Percentiles rank a stretch among this genome's conserved stretches.
These are phyloP conservation scores for Euplexia lucipara DNA, from an alignment of 2,888 invertebrate genomes.

Conservation along the genomic window DNA sequence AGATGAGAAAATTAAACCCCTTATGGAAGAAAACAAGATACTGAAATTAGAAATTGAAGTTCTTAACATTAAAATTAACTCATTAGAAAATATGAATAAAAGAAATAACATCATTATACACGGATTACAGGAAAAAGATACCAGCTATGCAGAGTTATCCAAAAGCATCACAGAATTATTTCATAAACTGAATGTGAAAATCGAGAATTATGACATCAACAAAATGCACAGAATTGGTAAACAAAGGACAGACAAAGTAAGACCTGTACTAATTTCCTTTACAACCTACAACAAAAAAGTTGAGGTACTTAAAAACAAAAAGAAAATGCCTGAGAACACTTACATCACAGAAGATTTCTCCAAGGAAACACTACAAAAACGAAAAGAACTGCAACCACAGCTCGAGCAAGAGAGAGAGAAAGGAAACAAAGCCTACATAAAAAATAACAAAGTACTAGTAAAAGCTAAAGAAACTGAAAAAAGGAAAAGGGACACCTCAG, in stretches of 20 bases:
- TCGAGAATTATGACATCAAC: background rate
- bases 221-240: background rate
- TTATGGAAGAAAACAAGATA: background rate
- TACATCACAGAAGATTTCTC: conserved; percentile 5
- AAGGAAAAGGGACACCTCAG: too few relatives aligned
- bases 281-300: background rate
- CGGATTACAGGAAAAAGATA: background rate
- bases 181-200: background rate
- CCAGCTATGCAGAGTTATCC: background rate
- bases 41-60: background rate
- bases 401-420: background rate
- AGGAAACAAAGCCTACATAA: background rate
- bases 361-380: background rate
- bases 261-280: background rate
- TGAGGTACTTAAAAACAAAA: background rate
- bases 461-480: background rate
- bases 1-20: background rate
- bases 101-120: too few relatives aligned
- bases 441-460: background rate
- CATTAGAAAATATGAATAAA: background rate
- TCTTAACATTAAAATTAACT: background rate
- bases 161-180: background rate
- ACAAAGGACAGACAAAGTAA: background rate
- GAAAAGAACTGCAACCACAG: background rate
- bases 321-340: background rate